Percentiles rank a stretch among this genome's conserved stretches.
These are phyloP conservation scores for Brotula barbata DNA, from an alignment of 2,797 vertebrate genomes.

Conservation along the genomic window DNA sequence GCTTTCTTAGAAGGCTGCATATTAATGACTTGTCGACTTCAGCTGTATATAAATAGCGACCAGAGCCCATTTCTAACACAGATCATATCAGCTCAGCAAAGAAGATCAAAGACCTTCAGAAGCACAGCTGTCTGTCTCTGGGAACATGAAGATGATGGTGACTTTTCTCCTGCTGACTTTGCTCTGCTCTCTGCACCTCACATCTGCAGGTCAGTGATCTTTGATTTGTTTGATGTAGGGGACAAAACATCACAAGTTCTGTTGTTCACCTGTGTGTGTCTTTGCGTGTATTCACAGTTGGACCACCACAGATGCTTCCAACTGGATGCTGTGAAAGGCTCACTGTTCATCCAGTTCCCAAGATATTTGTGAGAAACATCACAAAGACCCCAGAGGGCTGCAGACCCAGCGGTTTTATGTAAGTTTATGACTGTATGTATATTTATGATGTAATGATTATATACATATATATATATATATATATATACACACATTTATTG, in stretches of 20 bases:
- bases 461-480: too few relatives aligned
- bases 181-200: constrained; percentile 1
- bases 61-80: constrained; percentile 13
- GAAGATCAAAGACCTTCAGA: constrained; percentile 2
- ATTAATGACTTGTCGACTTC: accelerated
- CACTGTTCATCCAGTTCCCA: accelerated
- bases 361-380: accelerated
- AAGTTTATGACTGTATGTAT: constrained; percentile 14
- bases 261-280: not conserved
- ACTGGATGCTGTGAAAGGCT: accelerated
- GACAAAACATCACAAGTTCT: not conserved
- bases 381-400: accelerated
- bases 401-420: accelerated
- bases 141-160: constrained; percentile 48
- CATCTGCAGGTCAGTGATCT: constrained; percentile 26
- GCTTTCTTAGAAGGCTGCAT: not conserved
- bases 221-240: not conserved
- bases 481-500: too few relatives aligned
- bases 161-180: constrained; percentile 14
- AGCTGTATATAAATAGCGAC: constrained; percentile 18
- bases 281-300: constrained; percentile 13
- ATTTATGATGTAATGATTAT: too few relatives aligned
- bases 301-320: accelerated
- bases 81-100: not conserved
- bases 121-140: constrained; percentile 2